A percentile compares a stretch with the other conserved stretches of the same genome.
Evolutionary conservation across 2,888 invertebrate species (phyloP).

Genomic region (Conops quadrifasciatus): DNA sequence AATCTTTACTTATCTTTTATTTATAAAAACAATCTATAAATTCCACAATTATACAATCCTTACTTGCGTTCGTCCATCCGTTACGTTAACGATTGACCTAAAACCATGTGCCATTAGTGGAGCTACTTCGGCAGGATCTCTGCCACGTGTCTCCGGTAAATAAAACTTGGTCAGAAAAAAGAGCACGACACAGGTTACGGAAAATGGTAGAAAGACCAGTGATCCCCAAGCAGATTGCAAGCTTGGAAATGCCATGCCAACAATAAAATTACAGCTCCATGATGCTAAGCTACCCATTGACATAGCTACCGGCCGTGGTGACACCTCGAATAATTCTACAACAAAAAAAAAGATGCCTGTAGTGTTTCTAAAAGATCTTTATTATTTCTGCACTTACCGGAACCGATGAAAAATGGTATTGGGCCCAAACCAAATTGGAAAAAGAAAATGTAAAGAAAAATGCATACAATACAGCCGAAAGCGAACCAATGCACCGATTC

Average conservation of each 20-base stretch:
- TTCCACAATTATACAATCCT: too few species aligned
- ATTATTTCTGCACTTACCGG: constrained; percentile 66
- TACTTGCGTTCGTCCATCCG: background rate
- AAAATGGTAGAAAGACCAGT: constrained; percentile 79
- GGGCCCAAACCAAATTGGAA: constrained; percentile 87
- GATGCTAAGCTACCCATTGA: constrained; percentile 84
- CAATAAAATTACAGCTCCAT: constrained; percentile 86
- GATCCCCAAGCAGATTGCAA: constrained; percentile 73
- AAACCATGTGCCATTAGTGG: constrained; percentile 73
- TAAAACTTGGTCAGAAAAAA: constrained; percentile 68
- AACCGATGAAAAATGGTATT: constrained; percentile 85
- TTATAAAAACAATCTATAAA: too few species aligned
- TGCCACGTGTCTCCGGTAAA: constrained; percentile 79
- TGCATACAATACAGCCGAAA: constrained; percentile 74
- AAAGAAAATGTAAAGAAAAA: constrained; percentile 78
- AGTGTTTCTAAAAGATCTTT: background rate
- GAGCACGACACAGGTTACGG: constrained; percentile 60
- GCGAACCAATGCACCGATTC: constrained; percentile 73
- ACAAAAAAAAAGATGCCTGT: constrained; percentile 43
- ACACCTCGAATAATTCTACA: constrained; percentile 81
- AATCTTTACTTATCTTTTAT: too few species aligned
- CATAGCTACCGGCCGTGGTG: constrained; percentile 84
- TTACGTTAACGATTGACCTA: constrained; percentile 61
- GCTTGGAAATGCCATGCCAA: constrained; percentile 79
- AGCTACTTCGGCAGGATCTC: constrained; percentile 72